Base-by-base conservation (phyloP, 2,888 invertebrate genomes). In the Diloba caeruleocephala region DNA sequence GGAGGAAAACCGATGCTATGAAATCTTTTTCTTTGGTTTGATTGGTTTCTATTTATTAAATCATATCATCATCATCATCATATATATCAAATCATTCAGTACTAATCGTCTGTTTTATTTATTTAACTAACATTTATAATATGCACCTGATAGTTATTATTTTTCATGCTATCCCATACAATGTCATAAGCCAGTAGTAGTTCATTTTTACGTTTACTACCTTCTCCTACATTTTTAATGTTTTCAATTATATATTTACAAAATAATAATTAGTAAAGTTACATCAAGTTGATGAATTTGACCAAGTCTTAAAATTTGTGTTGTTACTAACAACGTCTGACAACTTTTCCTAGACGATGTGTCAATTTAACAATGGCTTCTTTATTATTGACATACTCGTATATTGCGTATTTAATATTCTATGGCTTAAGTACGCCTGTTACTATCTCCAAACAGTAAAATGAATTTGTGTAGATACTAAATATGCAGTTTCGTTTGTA, bases 331-430 rank as follows among this genome's bases (percentile, higher is more conserved):
- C n/a, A n/a, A n/a, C n/a, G n/a, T n/a, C n/a, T 23, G 5, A 39
- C 60, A 13, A 56, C 49, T 38, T 55, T 66, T 65, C 42, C 45
- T 15, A 19, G 23, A 39, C 41, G 41, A 55, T 61, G 54, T 34
- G 36, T 33, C 41, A 53, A 33, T 53, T 55, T 49, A 63, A 15
- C 37, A 39, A 37, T 41, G 23, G 43, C 34, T 67, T 52, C 39
- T 67, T 61, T 64, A 61, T 34, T 42, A 37, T 36, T 13, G 50
- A 59, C 55, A 21, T 61, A n/a, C n/a, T n/a, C n/a, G n/a, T n/a
- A 44, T 50, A 67, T 55, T 59, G 33, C 31, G 6, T 49, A 52
- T 21, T 71, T 57, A 51, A 51, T 59, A 60, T 65, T 68, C 56
- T 54, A 64, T 67, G 17, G 41, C 38, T 50, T 51, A 50, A 44